These are phyloP conservation scores for Physeter macrocephalus DNA, from an alignment of 2,113 vertebrate species.

Conservation along the genomic window DNA sequence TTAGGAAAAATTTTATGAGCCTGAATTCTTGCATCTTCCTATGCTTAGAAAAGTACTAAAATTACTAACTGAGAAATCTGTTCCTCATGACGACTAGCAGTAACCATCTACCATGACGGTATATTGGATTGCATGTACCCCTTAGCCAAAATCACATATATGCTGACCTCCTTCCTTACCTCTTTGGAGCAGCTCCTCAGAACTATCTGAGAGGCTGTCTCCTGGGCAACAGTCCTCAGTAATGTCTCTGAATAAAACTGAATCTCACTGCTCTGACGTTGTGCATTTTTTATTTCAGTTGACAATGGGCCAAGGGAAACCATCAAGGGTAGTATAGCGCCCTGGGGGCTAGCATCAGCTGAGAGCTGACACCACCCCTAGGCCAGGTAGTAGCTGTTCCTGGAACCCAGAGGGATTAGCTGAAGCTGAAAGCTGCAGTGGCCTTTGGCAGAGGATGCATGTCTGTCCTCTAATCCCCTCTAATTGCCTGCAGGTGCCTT, in stretches of 20 bases:
- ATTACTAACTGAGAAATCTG: not conserved
- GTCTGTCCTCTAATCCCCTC: not conserved
- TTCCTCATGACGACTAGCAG: not conserved
- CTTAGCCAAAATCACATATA: not conserved
- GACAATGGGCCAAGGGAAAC: not conserved
- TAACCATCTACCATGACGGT: not conserved
- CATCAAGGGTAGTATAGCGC: not conserved
- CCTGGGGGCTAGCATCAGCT: not conserved
- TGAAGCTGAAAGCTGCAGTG: not conserved
- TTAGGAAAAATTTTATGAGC: not conserved
- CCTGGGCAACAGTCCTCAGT: not conserved
- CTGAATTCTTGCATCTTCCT: not conserved
- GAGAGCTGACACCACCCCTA: too few species aligned
- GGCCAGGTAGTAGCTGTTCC: not conserved
- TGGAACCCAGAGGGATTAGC: not conserved
- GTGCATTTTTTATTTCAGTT: not conserved
- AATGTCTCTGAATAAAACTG: not conserved
- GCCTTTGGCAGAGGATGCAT: not conserved
- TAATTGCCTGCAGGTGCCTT: not conserved
- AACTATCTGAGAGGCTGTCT: not conserved
- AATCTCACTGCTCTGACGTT: not conserved
- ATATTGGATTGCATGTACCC: not conserved
- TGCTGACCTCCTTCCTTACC: not conserved
- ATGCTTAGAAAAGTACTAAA: not conserved
- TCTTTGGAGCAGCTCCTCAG: not conserved